phyloP scores from a whole-genome alignment of 2,113 vertebrate species.

The Cynopterus brachyotis region DNA sequence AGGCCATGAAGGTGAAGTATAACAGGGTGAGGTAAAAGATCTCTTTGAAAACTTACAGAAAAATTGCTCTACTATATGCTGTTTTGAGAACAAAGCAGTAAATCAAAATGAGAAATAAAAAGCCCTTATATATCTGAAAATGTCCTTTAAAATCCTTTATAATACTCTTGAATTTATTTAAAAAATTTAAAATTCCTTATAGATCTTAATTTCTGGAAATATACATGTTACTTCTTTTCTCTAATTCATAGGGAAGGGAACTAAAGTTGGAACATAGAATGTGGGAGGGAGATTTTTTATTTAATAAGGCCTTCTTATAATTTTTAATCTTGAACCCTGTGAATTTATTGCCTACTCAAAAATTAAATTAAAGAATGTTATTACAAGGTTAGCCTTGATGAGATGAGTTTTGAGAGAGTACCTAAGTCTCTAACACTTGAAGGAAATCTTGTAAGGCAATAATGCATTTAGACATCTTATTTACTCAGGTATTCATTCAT shows the following conservation, averaged over 20 bases:
- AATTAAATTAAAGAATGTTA: background rate
- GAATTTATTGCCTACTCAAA: background rate
- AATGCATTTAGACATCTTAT: background rate
- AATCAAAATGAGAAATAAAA: background rate
- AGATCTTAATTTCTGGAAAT: slow-evolving; percentile 6
- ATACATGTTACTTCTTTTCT: background rate
- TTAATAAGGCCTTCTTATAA: background rate
- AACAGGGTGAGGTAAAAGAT: background rate
- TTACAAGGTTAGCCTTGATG: background rate
- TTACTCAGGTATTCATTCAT: background rate
- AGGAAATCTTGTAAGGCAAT: background rate
- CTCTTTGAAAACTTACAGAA: background rate
- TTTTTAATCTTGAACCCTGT: background rate
- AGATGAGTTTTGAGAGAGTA: background rate
- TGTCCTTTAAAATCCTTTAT: background rate
- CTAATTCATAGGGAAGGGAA: background rate
- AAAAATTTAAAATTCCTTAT: slow-evolving; percentile 14
- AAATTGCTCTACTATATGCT: background rate
- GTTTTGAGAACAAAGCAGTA: background rate
- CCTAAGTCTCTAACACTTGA: background rate
- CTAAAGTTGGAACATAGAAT: background rate
- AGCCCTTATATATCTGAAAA: background rate
- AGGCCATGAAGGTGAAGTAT: background rate
- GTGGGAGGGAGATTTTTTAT: background rate
- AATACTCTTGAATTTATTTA: background rate